Conservation (phyloP, 2,113 vertebrate genomes). For the Ptyas mucosa region DNA sequence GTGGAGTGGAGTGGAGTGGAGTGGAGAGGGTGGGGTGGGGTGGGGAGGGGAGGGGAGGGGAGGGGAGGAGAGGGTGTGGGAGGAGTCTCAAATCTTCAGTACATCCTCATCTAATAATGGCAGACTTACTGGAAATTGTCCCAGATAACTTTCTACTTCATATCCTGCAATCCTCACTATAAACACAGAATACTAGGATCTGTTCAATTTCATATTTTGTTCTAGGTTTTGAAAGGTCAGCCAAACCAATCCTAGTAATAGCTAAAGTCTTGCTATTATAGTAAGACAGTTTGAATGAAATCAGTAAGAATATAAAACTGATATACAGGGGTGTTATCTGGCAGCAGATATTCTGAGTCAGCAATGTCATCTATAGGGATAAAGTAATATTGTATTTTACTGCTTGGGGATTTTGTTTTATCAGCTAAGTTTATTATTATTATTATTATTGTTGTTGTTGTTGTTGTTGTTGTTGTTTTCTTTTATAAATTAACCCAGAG, state of each 20-base stretch:
- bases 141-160: neutral
- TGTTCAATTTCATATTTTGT: neutral
- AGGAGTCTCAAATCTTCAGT: neutral
- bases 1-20: neutral
- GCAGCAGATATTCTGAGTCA: neutral
- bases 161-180: neutral
- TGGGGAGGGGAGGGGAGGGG: neutral
- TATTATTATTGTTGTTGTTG: too few species aligned
- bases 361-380: neutral
- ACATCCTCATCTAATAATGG: neutral
- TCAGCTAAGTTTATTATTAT: neutral
- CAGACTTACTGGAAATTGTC: neutral
- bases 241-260: neutral
- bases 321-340: neutral
- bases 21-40: too few species aligned
- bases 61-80: too few species aligned
- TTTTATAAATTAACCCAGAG: neutral
- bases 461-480: neutral
- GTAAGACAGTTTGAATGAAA: neutral
- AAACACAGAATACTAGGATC: neutral
- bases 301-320: neutral
- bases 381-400: neutral
- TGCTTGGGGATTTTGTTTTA: neutral
- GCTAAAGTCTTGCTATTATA: neutral
- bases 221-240: neutral